Conservation (phyloP, 2,888 invertebrate species). For the Dioctria rufipes region DNA sequence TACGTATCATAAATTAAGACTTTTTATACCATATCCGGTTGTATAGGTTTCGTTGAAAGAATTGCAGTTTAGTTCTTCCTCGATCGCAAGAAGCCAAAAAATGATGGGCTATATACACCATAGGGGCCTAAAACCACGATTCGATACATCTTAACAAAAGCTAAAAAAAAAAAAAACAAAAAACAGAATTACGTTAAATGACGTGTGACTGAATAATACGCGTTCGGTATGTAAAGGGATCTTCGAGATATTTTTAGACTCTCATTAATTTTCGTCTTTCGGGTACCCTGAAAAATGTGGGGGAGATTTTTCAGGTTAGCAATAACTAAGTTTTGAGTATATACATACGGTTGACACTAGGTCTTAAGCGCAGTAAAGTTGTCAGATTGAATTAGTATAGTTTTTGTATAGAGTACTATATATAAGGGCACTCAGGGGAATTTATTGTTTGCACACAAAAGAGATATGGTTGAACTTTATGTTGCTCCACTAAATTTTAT, state of each 20-base stretch:
- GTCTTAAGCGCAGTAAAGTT: neutral
- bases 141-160: neutral
- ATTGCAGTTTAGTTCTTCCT: neutral
- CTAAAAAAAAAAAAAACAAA: neutral
- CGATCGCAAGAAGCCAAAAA: neutral
- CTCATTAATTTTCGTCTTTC: neutral
- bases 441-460: conserved; percentile 3
- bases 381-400: conserved; percentile 1
- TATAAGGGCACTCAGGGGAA: neutral
- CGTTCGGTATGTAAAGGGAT: neutral
- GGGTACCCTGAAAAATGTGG: neutral
- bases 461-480: neutral
- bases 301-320: neutral
- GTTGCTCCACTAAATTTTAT: too few relatives aligned
- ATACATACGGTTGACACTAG: neutral
- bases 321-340: neutral
- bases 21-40: conserved; percentile 41
- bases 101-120: neutral
- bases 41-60: conserved; percentile 12
- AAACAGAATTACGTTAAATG: conserved; percentile 1
- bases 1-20: conserved; percentile 22
- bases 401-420: neutral
- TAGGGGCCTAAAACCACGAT: neutral
- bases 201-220: conserved; percentile 25
- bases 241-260: conserved; percentile 29